Percentiles rank a stretch among this genome's conserved stretches.
Evolutionary conservation across 2,113 vertebrate species (phyloP).

Genomic region (Anguilla rostrata): DNA sequence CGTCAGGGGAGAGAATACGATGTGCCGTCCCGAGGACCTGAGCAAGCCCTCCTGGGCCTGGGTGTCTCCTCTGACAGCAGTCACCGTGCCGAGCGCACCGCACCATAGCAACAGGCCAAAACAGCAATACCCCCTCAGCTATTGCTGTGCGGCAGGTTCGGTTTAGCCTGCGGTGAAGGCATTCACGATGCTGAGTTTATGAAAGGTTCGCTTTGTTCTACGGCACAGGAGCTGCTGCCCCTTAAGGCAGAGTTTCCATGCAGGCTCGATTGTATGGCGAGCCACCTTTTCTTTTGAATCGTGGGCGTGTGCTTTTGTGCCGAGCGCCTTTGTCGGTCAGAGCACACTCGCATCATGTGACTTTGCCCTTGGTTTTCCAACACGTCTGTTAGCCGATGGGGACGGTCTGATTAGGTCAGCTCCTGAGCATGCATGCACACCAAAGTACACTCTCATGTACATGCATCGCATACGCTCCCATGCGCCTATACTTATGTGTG

Average conservation of each 20-base stretch:
- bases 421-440: not conserved
- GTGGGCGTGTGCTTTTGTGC: not conserved
- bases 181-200: not conserved
- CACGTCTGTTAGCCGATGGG: not conserved
- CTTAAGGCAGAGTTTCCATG: not conserved
- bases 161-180: not conserved
- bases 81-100: not conserved
- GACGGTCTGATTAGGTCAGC: not conserved
- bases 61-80: not conserved
- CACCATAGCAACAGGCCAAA: not conserved
- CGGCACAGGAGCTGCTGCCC: not conserved
- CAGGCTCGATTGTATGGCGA: not conserved
- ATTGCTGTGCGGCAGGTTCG: not conserved
- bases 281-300: not conserved
- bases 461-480: too few relatives aligned
- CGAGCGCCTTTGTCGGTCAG: not conserved
- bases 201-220: not conserved
- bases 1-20: not conserved
- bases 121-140: not conserved
- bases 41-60: conserved; percentile 1
- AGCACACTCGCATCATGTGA: not conserved
- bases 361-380: not conserved
- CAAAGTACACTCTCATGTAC: too few relatives aligned
- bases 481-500: too few relatives aligned
- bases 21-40: not conserved